Evolutionary conservation across 2,888 invertebrate species (phyloP).

Genomic region (Eurois occulta): DNA sequence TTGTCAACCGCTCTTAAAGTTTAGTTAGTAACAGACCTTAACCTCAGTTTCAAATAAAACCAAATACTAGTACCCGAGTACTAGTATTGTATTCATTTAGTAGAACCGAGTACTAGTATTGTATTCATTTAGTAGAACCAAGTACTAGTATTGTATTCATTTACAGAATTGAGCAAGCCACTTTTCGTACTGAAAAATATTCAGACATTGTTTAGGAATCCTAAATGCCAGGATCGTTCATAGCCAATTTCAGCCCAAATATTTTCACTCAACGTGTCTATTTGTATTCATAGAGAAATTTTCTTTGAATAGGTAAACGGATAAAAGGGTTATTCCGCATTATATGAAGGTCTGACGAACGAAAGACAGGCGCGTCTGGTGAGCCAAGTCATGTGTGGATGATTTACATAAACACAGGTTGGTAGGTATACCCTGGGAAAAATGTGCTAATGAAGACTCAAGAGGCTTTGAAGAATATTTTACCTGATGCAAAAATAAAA

Average conservation of each 20-base stretch:
- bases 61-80: not conserved
- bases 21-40: slow-evolving; percentile 10
- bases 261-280: slow-evolving; percentile 80
- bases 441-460: slow-evolving; percentile 15
- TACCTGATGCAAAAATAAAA: not conserved
- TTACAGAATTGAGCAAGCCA: not conserved
- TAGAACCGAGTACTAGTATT: not conserved
- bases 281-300: slow-evolving; percentile 84
- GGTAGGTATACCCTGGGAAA: slow-evolving; percentile 16
- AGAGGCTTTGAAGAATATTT: not conserved
- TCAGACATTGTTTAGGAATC: slow-evolving; percentile 26
- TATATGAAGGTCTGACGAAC: slow-evolving; percentile 79
- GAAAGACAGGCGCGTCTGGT: slow-evolving; percentile 69
- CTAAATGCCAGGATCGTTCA: slow-evolving; percentile 71
- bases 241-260: slow-evolving; percentile 80
- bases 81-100: slow-evolving; percentile 3
- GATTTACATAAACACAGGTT: slow-evolving; percentile 16
- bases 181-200: slow-evolving; percentile 19
- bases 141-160: not conserved
- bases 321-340: slow-evolving; percentile 79
- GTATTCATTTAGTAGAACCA: not conserved
- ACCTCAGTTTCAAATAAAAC: not conserved
- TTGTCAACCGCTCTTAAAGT: slow-evolving; percentile 1
- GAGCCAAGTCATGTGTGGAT: slow-evolving; percentile 24
- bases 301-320: slow-evolving; percentile 83